Evolutionary conservation across 2,113 vertebrate genomes (phyloP), one percentile per base, ranked within the genome.

Genomic region (Laticauda laticaudata): DNA sequence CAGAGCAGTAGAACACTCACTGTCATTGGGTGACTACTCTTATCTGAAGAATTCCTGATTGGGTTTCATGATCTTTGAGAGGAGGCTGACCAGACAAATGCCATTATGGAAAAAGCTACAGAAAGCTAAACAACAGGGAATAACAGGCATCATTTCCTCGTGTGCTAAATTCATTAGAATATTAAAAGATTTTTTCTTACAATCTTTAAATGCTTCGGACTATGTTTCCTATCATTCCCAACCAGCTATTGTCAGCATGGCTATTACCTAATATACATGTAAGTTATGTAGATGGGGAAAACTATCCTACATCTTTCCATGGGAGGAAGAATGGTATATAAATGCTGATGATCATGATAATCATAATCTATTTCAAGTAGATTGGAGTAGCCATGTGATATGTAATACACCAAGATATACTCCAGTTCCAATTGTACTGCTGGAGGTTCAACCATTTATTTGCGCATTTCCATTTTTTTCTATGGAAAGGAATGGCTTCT

Each of bases 401-500:
- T 43, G 7, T 81, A 21, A 81, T 81, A 21, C 18, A 43, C 34
- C 34, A 81, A 55, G n/a, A 56, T 34, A 39, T 43, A 56, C 12
- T 21, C 34, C 55, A 23, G 87, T 7, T 21, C 53, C 8, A 11
- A 29, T 1, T 88, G 61, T 20, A 55, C 3, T 55, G 29, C 53
- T 55, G 51, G 87, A 29, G 29, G 1, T 8, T 39, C 34, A 81
- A 81, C 75, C 15, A 43, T 81, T 21, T 43, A 81, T 81, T 81
- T 81, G 18, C 9, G 15, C 11, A 3, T 75, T 21, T 75, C 90
- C 64, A 54, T 39, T 93, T 88, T 59, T 95, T 95, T 94, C 2
- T 91, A 94, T 94, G 93, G 92, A 93, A 94, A 39, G 64, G 0
- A 43, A 81, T 43, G 69, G 93, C 96, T 92, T 95, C 94, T 96